Conservation (phyloP, 53 echinoderm and acorn worm species). For the Temnopleurus reevesii region DNA sequence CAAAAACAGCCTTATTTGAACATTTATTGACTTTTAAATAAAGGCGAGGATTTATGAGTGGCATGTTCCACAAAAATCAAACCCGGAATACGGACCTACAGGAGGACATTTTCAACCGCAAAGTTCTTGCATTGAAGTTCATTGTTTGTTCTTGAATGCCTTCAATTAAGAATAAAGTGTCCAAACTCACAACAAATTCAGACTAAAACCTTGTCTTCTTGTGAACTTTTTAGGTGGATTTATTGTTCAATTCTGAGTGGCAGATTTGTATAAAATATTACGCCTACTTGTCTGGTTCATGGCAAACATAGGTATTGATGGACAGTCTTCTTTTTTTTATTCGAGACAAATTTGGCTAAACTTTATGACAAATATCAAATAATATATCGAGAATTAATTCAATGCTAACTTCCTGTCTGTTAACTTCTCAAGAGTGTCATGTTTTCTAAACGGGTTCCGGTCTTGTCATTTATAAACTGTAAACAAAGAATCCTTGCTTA, state of each 20-base stretch:
- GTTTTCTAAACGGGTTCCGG: too few species aligned
- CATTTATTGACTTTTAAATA: constrained; percentile 6
- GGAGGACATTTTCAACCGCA: constrained; percentile 3
- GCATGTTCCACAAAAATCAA: not conserved
- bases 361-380: not conserved
- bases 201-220: too few species aligned
- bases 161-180: not conserved
- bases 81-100: not conserved
- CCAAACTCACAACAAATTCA: not conserved
- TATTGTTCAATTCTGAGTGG: not conserved
- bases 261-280: not conserved
- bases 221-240: not conserved
- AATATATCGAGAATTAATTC: not conserved
- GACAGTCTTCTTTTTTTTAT: not conserved
- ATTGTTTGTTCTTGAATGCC: not conserved
- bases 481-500: too few species aligned
- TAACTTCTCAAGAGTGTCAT: too few species aligned
- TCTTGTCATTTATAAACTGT: too few species aligned
- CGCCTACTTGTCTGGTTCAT: not conserved
- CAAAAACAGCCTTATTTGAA: constrained; percentile 18
- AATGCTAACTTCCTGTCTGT: too few species aligned
- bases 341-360: not conserved
- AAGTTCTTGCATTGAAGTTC: not conserved
- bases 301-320: too few species aligned
- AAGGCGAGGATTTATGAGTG: not conserved